Evolutionary conservation across 2,888 invertebrate species (phyloP).

Genomic region (Mellilla xanthometata): DNA sequence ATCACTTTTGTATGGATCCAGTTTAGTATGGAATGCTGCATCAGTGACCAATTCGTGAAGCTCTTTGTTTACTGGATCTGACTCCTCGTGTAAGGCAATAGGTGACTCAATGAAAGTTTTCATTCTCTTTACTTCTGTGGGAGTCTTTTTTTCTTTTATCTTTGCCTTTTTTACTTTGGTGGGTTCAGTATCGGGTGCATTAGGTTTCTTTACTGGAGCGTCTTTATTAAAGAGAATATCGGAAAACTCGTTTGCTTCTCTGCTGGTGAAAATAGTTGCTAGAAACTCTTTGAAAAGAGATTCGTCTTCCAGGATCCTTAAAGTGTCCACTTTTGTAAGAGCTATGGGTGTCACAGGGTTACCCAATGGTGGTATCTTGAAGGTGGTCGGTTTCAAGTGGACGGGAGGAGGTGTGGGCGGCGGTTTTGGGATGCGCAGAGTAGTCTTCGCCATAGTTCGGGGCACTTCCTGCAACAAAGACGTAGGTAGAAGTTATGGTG

Average conservation of each 20-base stretch:
- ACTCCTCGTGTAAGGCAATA: neutral
- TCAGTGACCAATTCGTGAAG: neutral
- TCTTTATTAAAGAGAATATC: slow-evolving; percentile 17
- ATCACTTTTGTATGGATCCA: neutral
- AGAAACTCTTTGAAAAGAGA: slow-evolving; percentile 49
- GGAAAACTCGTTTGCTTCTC: slow-evolving; percentile 39
- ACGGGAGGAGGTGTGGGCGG: neutral
- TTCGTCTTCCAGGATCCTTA: slow-evolving; percentile 40
- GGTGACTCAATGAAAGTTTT: too few relatives aligned
- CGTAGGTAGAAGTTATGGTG: too few relatives aligned
- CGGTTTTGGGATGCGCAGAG: slow-evolving; percentile 19
- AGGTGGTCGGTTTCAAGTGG: slow-evolving; percentile 30
- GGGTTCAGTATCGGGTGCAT: too few relatives aligned
- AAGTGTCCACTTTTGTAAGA: slow-evolving; percentile 20
- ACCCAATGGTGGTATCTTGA: slow-evolving; percentile 38
- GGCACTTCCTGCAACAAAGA: slow-evolving; percentile 46
- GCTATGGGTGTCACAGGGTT: slow-evolving; percentile 29
- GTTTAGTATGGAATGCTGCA: neutral
- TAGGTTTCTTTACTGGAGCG: neutral
- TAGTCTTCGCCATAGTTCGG: slow-evolving; percentile 32
- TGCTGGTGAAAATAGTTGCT: slow-evolving; percentile 46
- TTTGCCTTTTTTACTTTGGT: too few relatives aligned
- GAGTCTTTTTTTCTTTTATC: too few relatives aligned
- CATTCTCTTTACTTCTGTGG: too few relatives aligned
- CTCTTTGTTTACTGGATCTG: neutral